These are phyloP conservation scores for Hoplodrina blanda DNA, from an alignment of 2,888 invertebrate genomes.

Conservation along the genomic window DNA sequence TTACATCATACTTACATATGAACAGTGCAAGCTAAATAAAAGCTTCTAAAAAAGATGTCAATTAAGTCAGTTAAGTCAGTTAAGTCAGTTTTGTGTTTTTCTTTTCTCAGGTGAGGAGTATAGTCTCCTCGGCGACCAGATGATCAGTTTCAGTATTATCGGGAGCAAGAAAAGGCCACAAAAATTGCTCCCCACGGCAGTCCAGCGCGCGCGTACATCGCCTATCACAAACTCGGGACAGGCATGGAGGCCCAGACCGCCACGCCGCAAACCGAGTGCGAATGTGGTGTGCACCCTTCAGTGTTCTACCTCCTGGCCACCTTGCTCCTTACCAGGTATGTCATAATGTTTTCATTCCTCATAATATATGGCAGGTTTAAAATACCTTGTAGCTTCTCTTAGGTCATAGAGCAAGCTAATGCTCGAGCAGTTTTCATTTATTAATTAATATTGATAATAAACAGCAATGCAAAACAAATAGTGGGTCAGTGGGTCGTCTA, in stretches of 20 bases:
- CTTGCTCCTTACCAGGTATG: conserved; percentile 87
- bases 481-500: too few species aligned
- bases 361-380: background rate
- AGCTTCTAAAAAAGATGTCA: too few species aligned
- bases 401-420: too few species aligned
- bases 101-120: conserved; percentile 76
- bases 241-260: conserved; percentile 88
- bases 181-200: conserved; percentile 89
- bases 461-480: too few species aligned
- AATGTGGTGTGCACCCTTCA: conserved; percentile 92
- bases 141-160: conserved; percentile 83
- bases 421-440: too few species aligned
- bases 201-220: conserved; percentile 90
- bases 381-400: too few species aligned
- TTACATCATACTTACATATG: too few species aligned
- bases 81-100: too few species aligned
- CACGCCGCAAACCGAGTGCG: conserved; percentile 90
- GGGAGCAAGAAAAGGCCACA: conserved; percentile 80
- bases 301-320: conserved; percentile 92
- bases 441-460: too few species aligned
- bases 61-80: too few species aligned
- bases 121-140: conserved; percentile 84
- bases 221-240: conserved; percentile 92
- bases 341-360: background rate
- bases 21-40: too few species aligned